Evolutionary conservation across 1,140 invertebrate species (phyloP), one percentile per base, ranked within the genome.

Genomic region (Diachasmimorpha longicaudata): DNA sequence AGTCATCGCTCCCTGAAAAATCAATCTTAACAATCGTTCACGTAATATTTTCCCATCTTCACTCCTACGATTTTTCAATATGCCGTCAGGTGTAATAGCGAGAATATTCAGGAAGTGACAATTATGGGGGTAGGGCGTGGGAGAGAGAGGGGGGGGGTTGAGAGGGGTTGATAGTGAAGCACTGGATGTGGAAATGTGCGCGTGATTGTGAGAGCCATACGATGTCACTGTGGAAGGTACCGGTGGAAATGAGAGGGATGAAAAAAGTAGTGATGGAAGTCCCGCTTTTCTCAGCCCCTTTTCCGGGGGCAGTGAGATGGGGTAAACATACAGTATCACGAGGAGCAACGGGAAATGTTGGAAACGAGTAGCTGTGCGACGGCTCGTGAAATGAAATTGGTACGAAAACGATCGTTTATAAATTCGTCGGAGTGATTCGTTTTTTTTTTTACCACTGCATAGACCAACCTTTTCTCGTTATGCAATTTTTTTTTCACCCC

Each of bases 381-480:
- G 78, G 75, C 52, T 79, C 72, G 78, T 79, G 78, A 79, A 79
- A 79, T 79, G 69, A 77, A 79, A 77, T 74, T 67, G 19, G 58
- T 21, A 68, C 25, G 42, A 72, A 71, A 77, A 77, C 25, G 75
- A 79, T 79, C 75, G 72, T 79, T 79, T 79, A 75, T 79, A 78
- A 74, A 76, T 78, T 79, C 74, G 55, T 76, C 72, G 67, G 71
- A 72, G 39, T 63, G 58, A 63, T 63, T 23, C 58, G 23, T 31
- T 63, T 25, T 19, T 63, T 23, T n/a, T 19, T 63, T 23, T n/a
- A 16, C 6, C 58, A 4, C 58, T 1, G 6, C 31, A 63, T 14
- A 14, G 19, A 5, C 58, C 19, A 25, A 23, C 58, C 4, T 63
- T 55, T 19, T n/a, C 58, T 63, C 58, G 23, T 63, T 63, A 63